These are phyloP conservation scores for Podarcis lilfordi DNA, from an alignment of 2,797 vertebrate genomes.

Conservation along the genomic window DNA sequence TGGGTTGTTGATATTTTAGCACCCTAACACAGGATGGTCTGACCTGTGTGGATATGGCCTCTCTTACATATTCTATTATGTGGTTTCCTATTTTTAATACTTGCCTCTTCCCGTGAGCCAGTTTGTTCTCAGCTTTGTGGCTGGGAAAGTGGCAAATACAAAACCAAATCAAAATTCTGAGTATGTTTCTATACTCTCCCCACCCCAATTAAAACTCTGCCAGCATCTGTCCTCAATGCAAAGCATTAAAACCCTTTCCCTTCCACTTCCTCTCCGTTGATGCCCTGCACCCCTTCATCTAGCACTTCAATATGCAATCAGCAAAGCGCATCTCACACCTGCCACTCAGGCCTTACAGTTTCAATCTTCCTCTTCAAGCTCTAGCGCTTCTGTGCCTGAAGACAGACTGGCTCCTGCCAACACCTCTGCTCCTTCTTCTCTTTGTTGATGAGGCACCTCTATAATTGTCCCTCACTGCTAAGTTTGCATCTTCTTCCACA, in stretches of 20 bases:
- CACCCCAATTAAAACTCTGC: not conserved
- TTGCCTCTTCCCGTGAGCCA: no score
- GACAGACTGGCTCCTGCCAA: slow-evolving; percentile 48
- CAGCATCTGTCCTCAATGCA: not conserved
- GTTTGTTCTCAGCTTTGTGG: no score
- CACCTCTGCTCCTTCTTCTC: slow-evolving; percentile 39
- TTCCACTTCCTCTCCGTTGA: not conserved
- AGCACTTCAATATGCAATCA: not conserved
- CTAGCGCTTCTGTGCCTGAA: slow-evolving; percentile 38
- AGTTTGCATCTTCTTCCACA: slow-evolving; percentile 19
- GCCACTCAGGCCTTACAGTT: not conserved
- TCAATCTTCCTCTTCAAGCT: slow-evolving; percentile 38
- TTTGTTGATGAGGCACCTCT: slow-evolving; percentile 3
- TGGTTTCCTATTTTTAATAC: no score
- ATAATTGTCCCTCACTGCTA: slow-evolving; percentile 28
- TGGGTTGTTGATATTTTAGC: not conserved
- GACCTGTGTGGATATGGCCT: no score
- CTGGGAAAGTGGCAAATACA: no score
- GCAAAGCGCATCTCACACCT: not conserved
- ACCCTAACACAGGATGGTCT: not conserved
- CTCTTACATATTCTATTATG: no score
- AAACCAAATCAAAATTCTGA: not conserved
- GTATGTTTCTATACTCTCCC: not conserved
- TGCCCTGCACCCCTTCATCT: not conserved
- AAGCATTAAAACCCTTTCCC: not conserved